Percentiles rank a stretch among this genome's conserved stretches.
Conservation (phyloP, 2,888 invertebrate species). For the Amaurobius ferox region DNA sequence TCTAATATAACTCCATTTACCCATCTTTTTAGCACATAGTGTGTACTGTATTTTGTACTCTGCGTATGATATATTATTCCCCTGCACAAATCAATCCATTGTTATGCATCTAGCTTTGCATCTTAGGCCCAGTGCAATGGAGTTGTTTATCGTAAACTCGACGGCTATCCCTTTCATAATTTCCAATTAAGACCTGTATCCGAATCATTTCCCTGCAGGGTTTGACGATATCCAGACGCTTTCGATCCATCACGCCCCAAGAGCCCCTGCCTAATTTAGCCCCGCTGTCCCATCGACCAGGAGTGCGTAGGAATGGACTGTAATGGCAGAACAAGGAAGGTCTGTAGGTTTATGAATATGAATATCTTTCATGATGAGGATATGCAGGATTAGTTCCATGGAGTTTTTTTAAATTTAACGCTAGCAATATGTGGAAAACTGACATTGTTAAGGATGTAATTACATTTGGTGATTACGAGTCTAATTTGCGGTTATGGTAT, state of each 20-base stretch:
- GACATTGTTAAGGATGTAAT: too few relatives aligned
- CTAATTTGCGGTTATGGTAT: too few relatives aligned
- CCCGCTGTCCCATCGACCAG: slow-evolving; percentile 7
- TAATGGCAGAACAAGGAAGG: neutral
- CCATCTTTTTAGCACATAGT: too few relatives aligned
- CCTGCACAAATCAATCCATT: too few relatives aligned
- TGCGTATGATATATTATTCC: too few relatives aligned
- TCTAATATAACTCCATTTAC: too few relatives aligned
- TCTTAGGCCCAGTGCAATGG: neutral
- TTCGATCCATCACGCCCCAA: slow-evolving; percentile 6
- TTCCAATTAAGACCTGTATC: slow-evolving; percentile 57
- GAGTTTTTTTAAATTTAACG: neutral
- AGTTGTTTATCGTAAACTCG: slow-evolving; percentile 12
- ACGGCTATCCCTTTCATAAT: slow-evolving; percentile 43
- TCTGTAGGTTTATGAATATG: neutral
- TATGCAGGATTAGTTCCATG: neutral
- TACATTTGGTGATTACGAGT: too few relatives aligned
- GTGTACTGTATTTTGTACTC: too few relatives aligned
- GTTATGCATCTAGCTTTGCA: too few relatives aligned
- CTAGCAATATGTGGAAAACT: too few relatives aligned
- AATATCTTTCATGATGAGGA: neutral
- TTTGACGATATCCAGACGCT: slow-evolving; percentile 34
- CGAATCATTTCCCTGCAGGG: slow-evolving; percentile 36
- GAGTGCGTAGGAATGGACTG: neutral
- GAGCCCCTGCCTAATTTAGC: slow-evolving; percentile 6